Base-by-base conservation (phyloP, 2,113 vertebrate genomes). In the human region DNA sequence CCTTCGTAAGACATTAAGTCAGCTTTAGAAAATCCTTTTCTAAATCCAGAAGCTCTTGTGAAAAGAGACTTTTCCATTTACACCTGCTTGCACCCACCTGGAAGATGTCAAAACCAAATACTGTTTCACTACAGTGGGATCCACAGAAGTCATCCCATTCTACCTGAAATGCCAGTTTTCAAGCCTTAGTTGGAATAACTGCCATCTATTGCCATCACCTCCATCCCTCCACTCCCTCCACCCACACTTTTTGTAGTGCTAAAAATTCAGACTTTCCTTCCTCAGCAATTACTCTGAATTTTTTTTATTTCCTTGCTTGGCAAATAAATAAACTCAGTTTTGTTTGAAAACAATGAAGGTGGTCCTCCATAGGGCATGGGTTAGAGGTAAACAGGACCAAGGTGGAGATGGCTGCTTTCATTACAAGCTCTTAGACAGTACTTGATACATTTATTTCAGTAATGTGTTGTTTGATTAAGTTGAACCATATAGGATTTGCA, bases 321-420 rank as follows among this genome's bases (percentile, higher is more conserved):
- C 8, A 76, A 76, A 73, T 22, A 12, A 84, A 78, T 86, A 79
- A 96, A 94, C 22, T 72, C 30, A 64, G 43, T 25, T 89, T 83
- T 76, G 55, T 86, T 40, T 83, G 88, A 43, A 27, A 78, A 43
- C 6, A 40, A 72, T 30, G 12, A 52, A 70, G 8, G 45, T 27
- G 20, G 6, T 8, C 9, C 17, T 40, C 1, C 1, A 35, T 0
- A 1, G 14, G 23, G 18, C 40, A 5, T 2, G 14, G 14, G 23
- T 30, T 3, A 35, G 5, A 61, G 79, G n/a, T 5, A 3, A 20
- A 20, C 25, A 2, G 27, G 14, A 10, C 20, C 3, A 8, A 10
- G 1, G 59, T 8, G 1, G 17, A n/a, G 9, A 13, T 1, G 22
- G 17, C 9, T 12, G 43, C 14, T 12, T 61, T 35, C 20, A 11